These are phyloP conservation scores for Hapalemur alaotrensis DNA, from an alignment of 2,797 vertebrate species.

Conservation along the genomic window DNA sequence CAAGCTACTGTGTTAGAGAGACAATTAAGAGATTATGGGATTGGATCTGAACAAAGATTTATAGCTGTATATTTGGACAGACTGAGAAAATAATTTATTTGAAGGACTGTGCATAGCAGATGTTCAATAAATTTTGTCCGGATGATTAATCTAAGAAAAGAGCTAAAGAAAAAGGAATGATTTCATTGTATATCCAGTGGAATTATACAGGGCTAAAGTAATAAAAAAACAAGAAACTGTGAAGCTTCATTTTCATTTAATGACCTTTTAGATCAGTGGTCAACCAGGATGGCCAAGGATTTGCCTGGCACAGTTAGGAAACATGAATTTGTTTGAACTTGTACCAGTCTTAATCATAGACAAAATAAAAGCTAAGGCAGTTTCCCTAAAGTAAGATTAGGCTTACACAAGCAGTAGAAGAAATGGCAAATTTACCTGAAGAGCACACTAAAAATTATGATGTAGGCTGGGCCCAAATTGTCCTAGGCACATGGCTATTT, in stretches of 20 bases:
- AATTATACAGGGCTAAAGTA: neutral
- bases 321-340: neutral
- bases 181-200: neutral
- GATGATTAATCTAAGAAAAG: conserved; percentile 28
- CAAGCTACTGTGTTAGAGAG: neutral
- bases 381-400: neutral
- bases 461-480: neutral
- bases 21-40: neutral
- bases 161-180: neutral
- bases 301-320: neutral
- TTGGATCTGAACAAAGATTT: conserved; percentile 3
- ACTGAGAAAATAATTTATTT: conserved; percentile 31
- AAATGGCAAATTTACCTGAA: neutral
- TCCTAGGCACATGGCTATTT: neutral
- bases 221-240: neutral
- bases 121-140: neutral
- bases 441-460: neutral
- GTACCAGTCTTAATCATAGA: neutral
- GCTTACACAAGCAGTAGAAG: neutral
- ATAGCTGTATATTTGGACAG: conserved; percentile 1
- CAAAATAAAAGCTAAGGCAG: neutral
- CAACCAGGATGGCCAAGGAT: neutral
- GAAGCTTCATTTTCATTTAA: neutral
- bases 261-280: neutral
- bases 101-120: neutral